These are phyloP conservation scores for Paramormyrops hopkinsi DNA, from an alignment of 2,797 vertebrate genomes.

Conservation along the genomic window DNA sequence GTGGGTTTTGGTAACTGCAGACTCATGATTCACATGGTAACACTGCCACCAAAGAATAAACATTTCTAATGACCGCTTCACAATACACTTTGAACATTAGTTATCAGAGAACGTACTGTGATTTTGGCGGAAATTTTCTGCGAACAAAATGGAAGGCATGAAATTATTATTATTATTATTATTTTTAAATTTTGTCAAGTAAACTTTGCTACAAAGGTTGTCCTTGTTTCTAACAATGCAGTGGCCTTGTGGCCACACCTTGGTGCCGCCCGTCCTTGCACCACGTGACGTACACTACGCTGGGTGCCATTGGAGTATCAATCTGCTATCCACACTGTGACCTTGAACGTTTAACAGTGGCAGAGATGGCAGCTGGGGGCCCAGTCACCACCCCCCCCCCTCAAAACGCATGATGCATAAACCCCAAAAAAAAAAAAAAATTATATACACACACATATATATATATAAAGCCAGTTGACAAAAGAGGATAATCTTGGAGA, in stretches of 20 bases:
- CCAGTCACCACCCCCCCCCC: neutral
- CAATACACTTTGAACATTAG: neutral
- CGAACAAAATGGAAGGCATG: neutral
- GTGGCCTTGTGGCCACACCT: neutral
- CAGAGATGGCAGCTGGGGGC: neutral
- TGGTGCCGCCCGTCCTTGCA: neutral
- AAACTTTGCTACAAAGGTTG: neutral
- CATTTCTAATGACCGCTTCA: neutral
- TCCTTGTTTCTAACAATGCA: neutral
- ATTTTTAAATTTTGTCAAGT: neutral
- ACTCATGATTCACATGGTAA: neutral
- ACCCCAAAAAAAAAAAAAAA: neutral
- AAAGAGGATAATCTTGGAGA: neutral
- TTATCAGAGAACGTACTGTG: neutral
- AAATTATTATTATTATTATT: neutral
- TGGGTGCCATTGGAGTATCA: neutral
- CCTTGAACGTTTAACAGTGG: neutral
- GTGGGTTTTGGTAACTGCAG: neutral
- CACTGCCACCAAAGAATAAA: neutral
- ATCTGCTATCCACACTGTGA: neutral
- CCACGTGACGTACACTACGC: neutral
- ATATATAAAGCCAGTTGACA: neutral
- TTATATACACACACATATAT: too few species aligned
- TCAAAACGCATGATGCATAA: neutral
- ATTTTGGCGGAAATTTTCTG: neutral